Evolutionary conservation across 2,113 vertebrate species (phyloP).

Genomic region (Nothocercus julius): DNA sequence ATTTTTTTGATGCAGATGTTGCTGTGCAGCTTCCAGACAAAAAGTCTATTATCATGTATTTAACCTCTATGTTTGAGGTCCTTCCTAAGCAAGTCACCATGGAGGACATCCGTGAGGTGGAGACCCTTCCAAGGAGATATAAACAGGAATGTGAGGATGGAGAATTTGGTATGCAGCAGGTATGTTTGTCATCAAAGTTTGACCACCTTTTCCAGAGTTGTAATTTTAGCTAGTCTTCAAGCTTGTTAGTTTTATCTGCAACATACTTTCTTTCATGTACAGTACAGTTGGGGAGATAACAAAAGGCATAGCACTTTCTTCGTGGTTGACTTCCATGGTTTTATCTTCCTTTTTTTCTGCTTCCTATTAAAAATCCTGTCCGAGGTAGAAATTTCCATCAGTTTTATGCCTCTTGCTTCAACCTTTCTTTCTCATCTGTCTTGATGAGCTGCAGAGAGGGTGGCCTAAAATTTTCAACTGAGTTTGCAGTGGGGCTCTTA

Average conservation of each 20-base stretch:
- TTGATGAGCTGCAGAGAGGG: not conserved
- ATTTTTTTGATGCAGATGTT: slow-evolving; percentile 83
- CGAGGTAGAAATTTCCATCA: not conserved
- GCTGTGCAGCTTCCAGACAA: slow-evolving; percentile 96
- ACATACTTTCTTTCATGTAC: not conserved
- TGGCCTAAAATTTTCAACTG: not conserved
- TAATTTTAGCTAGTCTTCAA: not conserved
- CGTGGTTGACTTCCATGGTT: not conserved
- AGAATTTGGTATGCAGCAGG: slow-evolving; percentile 75
- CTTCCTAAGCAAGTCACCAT: slow-evolving; percentile 95
- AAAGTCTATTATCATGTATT: slow-evolving; percentile 99
- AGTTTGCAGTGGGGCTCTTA: not conserved
- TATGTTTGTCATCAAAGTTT: slow-evolving; percentile 25
- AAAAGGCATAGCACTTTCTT: not conserved
- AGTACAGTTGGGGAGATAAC: fast-evolving
- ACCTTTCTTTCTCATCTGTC: not conserved
- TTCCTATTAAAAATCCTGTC: not conserved
- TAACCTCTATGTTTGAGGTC: slow-evolving; percentile 96
- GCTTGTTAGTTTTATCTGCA: not conserved
- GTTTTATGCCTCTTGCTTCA: not conserved
- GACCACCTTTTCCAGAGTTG: not conserved
- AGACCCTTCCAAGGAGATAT: slow-evolving; percentile 91
- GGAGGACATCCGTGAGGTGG: slow-evolving; percentile 95
- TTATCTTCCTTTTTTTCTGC: not conserved
- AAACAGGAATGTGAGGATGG: slow-evolving; percentile 84